Conservation (phyloP, 2,113 vertebrate species). For the Indicator indicator region DNA sequence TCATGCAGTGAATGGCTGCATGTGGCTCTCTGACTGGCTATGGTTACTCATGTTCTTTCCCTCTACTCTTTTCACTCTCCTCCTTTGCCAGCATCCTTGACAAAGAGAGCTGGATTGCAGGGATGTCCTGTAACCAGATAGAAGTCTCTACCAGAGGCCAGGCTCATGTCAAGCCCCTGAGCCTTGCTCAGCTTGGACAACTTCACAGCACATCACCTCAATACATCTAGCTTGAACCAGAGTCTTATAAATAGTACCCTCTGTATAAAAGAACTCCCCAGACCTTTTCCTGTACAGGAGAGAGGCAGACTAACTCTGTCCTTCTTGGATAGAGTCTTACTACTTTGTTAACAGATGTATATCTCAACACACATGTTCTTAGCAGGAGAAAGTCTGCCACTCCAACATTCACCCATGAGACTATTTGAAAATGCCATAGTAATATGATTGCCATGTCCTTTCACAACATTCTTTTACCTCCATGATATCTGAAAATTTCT, state of each 20-base stretch:
- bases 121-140: background rate
- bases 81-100: background rate
- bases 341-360: background rate
- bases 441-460: background rate
- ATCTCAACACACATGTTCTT: background rate
- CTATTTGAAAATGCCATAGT: accelerated
- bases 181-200: accelerated
- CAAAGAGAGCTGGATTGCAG: background rate
- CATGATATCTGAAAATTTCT: background rate
- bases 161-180: background rate
- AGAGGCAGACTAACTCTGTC: background rate
- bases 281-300: background rate
- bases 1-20: accelerated
- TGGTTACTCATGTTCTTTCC: background rate
- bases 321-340: background rate
- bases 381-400: background rate
- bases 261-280: background rate
- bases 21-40: accelerated
- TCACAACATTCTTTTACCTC: background rate
- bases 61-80: background rate
- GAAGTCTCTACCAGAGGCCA: background rate
- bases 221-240: background rate
- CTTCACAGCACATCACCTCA: accelerated
- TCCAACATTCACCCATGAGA: background rate
- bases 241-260: background rate